Evolutionary conservation across 2,797 vertebrate genomes (phyloP).

Genomic region (Pteropus rufus): DNA sequence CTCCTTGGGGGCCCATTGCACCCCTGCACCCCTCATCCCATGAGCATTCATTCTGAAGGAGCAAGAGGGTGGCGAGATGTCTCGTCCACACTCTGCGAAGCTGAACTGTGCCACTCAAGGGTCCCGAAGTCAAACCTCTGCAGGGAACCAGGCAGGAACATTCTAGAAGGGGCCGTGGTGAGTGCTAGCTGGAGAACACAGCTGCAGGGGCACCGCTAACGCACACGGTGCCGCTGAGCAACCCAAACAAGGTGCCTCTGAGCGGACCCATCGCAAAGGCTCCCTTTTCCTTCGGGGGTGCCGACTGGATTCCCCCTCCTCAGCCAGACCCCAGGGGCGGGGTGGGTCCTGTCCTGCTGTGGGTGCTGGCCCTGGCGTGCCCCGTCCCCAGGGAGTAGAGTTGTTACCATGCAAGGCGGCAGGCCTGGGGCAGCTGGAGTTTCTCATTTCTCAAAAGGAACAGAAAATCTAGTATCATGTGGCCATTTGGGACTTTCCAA

Average conservation of each 20-base stretch:
- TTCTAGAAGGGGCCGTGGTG: not conserved
- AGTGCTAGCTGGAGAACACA: not conserved
- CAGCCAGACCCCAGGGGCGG: not conserved
- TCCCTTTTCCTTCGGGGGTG: not conserved
- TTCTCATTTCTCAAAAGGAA: not conserved
- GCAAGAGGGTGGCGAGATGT: not conserved
- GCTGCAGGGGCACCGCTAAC: not conserved
- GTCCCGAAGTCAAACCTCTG: not conserved
- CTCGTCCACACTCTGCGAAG: not conserved
- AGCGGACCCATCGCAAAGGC: not conserved
- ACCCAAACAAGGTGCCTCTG: not conserved
- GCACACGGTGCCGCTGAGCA: not conserved
- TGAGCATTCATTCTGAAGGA: not conserved
- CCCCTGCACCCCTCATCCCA: not conserved
- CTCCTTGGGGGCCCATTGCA: accelerated
- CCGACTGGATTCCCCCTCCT: not conserved
- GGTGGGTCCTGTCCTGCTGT: accelerated
- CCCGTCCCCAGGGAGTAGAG: not conserved
- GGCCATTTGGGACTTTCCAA: not conserved
- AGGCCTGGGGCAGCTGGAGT: not conserved
- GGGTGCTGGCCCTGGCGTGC: accelerated
- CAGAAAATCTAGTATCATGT: not conserved
- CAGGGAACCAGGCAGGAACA: not conserved
- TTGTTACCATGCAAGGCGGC: not conserved
- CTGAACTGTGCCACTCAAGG: accelerated